Base-by-base conservation (phyloP, 2,888 invertebrate genomes). In the Drosophila fulvimacula region DNA sequence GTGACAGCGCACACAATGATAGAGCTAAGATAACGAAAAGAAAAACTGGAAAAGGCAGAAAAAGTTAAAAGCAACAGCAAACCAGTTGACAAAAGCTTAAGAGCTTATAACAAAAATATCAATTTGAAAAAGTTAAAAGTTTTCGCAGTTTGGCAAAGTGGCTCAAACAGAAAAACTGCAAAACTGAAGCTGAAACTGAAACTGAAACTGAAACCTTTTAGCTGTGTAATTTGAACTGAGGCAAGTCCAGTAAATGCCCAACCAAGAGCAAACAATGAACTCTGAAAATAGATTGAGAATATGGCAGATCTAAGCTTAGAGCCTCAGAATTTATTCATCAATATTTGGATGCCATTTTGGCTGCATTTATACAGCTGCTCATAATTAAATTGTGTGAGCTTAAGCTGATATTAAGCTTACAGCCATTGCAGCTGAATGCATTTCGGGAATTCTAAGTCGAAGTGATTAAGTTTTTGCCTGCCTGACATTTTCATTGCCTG, bases 31-130 rank as follows among this genome's bases (percentile, higher is more conserved):
- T 34, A 38, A 32, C 21, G 17, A 38, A 52, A 32, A 15, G 24
- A 6, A 38, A 46, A 66, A 34, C n/a, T 52, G 15, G 9, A 21
- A 21, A 65, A 24, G 6, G 17, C 17, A 4, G 15, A 21, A 52
- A 44, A 44, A 52, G 66, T 66, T 53, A n/a, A 38, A 53, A 24
- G 24, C 38, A 65, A 53, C 36, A 13, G 17, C 44, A 36, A 44
- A 30, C 9, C 32, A 53, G 24, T 66, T 65, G 46, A 65, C 53
- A 65, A 46, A 52, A 66, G 67, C 65, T 32, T 65, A 17, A 38
- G 32, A 65, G 66, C 38, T 66, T 66, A 66, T 44, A 39, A 64
- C 56, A 46, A 51, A 32, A 66, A 65, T 55, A 66, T 66, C 44
- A 65, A 46, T 65, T 65, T 52, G 52, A n/a, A 42, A 53, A 38